These are phyloP conservation scores for Uromys caudimaculatus DNA, from an alignment of 2,797 vertebrate species.

Conservation along the genomic window DNA sequence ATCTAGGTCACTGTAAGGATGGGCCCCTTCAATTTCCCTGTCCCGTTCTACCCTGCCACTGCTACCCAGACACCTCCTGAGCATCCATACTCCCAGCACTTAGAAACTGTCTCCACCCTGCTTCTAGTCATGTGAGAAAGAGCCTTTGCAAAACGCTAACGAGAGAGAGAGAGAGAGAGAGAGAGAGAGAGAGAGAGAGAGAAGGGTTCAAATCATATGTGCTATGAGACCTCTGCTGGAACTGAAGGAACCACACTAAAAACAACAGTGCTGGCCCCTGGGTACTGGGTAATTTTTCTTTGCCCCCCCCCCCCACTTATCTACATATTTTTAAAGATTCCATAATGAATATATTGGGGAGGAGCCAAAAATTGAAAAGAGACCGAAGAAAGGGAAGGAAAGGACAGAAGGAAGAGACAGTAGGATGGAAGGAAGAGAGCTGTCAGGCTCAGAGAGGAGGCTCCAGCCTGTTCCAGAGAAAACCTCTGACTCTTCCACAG, in stretches of 20 bases:
- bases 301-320: background rate
- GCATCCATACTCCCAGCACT: background rate
- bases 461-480: background rate
- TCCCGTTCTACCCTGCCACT: background rate
- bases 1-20: background rate
- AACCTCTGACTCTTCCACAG: accelerated
- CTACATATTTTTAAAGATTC: background rate
- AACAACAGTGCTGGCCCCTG: background rate
- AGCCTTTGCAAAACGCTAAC: background rate
- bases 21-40: background rate
- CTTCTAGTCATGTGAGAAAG: background rate
- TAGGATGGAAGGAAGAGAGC: background rate
- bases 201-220: background rate
- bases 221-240: background rate
- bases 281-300: background rate
- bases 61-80: background rate
- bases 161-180: no score
- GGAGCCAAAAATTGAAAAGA: background rate
- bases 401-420: background rate
- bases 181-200: no score
- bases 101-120: background rate
- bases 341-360: background rate
- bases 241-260: background rate
- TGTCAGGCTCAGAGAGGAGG: background rate
- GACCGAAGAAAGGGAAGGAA: background rate